A percentile compares a stretch with the other conserved stretches of the same genome.
Conservation (phyloP, 2,888 invertebrate genomes). For the Agrotis puta region DNA sequence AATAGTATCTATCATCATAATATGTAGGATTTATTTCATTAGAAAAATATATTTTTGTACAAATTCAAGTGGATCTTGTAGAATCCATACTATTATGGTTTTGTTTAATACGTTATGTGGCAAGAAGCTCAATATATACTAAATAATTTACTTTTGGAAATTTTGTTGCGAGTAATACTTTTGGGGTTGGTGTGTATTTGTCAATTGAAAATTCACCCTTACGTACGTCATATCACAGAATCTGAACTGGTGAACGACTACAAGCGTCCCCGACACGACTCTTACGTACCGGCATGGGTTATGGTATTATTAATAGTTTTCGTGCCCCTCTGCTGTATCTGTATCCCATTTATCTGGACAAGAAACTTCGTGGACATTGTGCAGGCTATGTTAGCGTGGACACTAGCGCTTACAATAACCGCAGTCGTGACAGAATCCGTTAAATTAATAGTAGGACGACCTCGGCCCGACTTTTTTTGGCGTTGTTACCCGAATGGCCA, state of each 20-base stretch:
- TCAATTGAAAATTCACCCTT: conserved; percentile 92
- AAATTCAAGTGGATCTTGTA: conserved; percentile 42
- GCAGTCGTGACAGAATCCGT: conserved; percentile 92
- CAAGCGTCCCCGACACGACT: conserved; percentile 92
- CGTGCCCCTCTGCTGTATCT: conserved; percentile 91
- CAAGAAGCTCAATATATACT: conserved; percentile 58
- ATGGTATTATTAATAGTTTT: conserved; percentile 92
- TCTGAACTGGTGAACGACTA: conserved; percentile 94
- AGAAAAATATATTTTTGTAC: conserved; percentile 17
- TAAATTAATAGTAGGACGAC: conserved; percentile 92
- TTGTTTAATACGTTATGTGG: conserved; percentile 64
- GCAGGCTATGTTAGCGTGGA: conserved; percentile 88
- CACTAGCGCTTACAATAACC: conserved; percentile 92
- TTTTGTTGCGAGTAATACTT: conserved; percentile 71
- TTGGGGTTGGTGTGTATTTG: conserved; percentile 78
- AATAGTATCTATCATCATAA: conserved; percentile 1
- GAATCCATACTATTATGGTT: conserved; percentile 13
- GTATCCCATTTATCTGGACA: conserved; percentile 76
- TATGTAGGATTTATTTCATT: not conserved
- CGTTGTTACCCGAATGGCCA: conserved; percentile 95
- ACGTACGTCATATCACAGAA: conserved; percentile 93
- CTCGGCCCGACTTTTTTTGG: conserved; percentile 95
- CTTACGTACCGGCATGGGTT: conserved; percentile 92
- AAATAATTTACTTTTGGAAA: conserved; percentile 67
- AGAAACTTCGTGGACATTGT: conserved; percentile 68